Evolutionary conservation across 2,888 invertebrate species (phyloP).

Genomic region (Lamellibrachia columna): DNA sequence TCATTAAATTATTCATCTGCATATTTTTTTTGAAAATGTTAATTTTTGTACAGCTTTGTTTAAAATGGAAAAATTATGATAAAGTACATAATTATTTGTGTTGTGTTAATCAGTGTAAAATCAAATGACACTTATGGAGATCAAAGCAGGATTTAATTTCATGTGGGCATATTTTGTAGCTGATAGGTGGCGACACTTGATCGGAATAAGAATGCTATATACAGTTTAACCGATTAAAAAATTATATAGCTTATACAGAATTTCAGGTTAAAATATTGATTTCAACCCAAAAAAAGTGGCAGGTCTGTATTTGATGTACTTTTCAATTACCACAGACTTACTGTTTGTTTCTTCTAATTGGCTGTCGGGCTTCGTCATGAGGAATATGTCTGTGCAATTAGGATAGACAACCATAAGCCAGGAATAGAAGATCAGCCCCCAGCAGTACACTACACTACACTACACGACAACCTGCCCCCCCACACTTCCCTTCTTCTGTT

Average conservation of each 20-base stretch:
- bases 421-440: background rate
- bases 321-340: too few species aligned
- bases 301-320: too few species aligned
- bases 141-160: too few species aligned
- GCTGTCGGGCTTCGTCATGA: background rate
- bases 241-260: too few species aligned
- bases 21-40: background rate
- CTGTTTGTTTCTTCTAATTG: background rate
- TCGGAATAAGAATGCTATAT: too few species aligned
- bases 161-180: too few species aligned
- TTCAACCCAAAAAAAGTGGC: too few species aligned
- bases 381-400: background rate
- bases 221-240: too few species aligned
- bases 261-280: too few species aligned
- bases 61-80: too few species aligned
- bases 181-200: too few species aligned
- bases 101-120: background rate
- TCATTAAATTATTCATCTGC: background rate
- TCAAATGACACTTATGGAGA: background rate
- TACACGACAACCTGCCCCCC: background rate
- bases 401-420: background rate
- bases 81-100: too few species aligned
- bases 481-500: background rate
- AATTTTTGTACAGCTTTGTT: background rate
- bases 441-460: background rate